Base-by-base conservation (phyloP, 2,888 invertebrate species). In the Coremacera marginata region DNA sequence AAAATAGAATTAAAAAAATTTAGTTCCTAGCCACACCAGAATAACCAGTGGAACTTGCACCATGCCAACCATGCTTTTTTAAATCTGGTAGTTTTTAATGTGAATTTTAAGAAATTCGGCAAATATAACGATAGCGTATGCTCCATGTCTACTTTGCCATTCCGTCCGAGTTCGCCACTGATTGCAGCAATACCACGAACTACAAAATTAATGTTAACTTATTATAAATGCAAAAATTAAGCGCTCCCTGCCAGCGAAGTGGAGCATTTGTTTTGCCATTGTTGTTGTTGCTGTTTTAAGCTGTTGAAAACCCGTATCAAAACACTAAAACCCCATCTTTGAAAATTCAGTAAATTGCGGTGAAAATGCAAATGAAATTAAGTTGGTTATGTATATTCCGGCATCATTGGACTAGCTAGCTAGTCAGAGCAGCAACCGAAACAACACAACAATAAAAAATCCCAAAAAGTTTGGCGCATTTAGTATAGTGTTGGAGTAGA, bases 301-400 rank as follows among this genome's bases (percentile, higher is more conserved):
- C 60, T 51, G 70, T 19, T 77, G 16, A 25, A 44, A 75, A 70
- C 49, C 60, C 14, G 1, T 14, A 72, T 72, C 63, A 22, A 44
- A 62, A 67, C 70, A 57, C 62, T 49, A 63, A 68, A 49, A 68
- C 16, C 51, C 16, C 37, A 52, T 31, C 37, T 22, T 65, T 67
- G 27, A 67, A 19, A 57, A 67, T 74, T 37, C 25, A 67, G 37
- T 65, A 57, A 55, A 22, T 55, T 74, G 44, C 37, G 37, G 65
- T 52, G 14, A 74, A 65, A 74, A 74, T 74, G 74, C 67, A 74
- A 74, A 74, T 74, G 74, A 52, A 74, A 74, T 74, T 67, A 74
- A 74, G 67, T 74, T 55, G 37, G 52, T 65, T 31, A 31, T 34
- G 16, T n/a, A 25, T 63, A 34, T 31, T 52, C 52, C n/a, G 44